Conservation (phyloP, 2,888 invertebrate genomes). For the Drosophila ezoana region DNA sequence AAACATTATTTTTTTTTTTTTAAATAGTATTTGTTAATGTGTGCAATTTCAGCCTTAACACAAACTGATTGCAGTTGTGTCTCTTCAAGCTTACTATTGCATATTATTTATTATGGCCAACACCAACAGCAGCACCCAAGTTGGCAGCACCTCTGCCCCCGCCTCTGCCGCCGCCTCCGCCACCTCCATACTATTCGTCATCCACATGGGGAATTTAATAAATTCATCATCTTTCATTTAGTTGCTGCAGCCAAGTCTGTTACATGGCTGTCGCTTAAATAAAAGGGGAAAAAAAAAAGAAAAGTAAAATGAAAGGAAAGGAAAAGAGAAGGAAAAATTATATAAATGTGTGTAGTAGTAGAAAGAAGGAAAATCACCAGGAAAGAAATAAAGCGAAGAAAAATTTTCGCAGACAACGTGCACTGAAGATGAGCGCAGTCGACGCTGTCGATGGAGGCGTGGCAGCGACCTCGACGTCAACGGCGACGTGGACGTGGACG, state of each 20-base stretch:
- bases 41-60: not conserved
- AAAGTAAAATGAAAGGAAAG: not conserved
- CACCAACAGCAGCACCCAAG: not conserved
- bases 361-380: slow-evolving; percentile 51
- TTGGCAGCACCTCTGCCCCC: too few relatives aligned
- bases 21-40: slow-evolving; percentile 4
- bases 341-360: slow-evolving; percentile 50
- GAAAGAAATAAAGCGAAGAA: slow-evolving; percentile 16
- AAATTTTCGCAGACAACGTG: slow-evolving; percentile 47
- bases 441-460: slow-evolving; percentile 30
- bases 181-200: not conserved
- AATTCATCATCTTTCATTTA: slow-evolving; percentile 79
- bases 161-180: not conserved
- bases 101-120: slow-evolving; percentile 38
- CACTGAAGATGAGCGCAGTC: slow-evolving; percentile 40
- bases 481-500: not conserved
- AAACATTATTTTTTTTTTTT: too few relatives aligned
- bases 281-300: slow-evolving; percentile 1
- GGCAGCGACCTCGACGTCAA: slow-evolving; percentile 22
- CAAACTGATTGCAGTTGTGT: slow-evolving; percentile 25
- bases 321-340: slow-evolving; percentile 23
- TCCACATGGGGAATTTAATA: slow-evolving; percentile 67
- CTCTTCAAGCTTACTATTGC: slow-evolving; percentile 25
- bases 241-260: slow-evolving; percentile 62
- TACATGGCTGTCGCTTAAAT: slow-evolving; percentile 29